A percentile compares a stretch with the other conserved stretches of the same genome.
Evolutionary conservation across 2,888 invertebrate species (phyloP).

Genomic region (Aplocera efformata): DNA sequence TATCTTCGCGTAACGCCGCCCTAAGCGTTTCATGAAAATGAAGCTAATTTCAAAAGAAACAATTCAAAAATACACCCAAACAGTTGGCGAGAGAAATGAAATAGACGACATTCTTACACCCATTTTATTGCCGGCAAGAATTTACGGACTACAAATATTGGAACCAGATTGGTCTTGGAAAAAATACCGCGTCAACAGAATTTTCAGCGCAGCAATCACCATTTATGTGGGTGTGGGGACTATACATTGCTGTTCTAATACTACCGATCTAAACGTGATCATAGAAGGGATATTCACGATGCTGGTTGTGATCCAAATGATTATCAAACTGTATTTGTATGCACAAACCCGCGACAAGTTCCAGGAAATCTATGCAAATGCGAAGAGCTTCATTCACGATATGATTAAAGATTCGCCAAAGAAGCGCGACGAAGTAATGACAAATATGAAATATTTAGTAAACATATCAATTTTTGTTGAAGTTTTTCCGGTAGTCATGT

Average conservation of each 20-base stretch:
- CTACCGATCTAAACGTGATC: constrained; percentile 34
- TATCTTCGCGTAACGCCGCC: constrained; percentile 11
- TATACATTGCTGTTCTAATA: constrained; percentile 36
- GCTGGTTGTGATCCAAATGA: constrained; percentile 37
- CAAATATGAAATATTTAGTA: constrained; percentile 31
- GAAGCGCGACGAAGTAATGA: constrained; percentile 21
- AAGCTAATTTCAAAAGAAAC: constrained; percentile 29
- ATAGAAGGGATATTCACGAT: constrained; percentile 54
- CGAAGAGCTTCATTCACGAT: constrained; percentile 43
- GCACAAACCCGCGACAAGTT: constrained; percentile 36
- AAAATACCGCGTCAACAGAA: constrained; percentile 36
- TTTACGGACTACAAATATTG: constrained; percentile 56
- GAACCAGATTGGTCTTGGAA: constrained; percentile 54
- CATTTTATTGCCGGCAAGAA: constrained; percentile 42
- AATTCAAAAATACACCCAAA: constrained; percentile 39
- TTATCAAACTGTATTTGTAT: constrained; percentile 43
- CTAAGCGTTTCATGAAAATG: constrained; percentile 35
- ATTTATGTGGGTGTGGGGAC: constrained; percentile 55
- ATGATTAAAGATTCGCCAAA: constrained; percentile 34
- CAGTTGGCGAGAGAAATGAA: constrained; percentile 46
- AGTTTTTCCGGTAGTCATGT: constrained; percentile 37
- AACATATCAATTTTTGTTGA: constrained; percentile 32
- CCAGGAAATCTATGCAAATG: constrained; percentile 39
- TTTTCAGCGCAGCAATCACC: constrained; percentile 34
- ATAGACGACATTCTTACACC: constrained; percentile 43